Base-by-base conservation (phyloP, 2,888 invertebrate genomes). In the Patella pellucida region DNA sequence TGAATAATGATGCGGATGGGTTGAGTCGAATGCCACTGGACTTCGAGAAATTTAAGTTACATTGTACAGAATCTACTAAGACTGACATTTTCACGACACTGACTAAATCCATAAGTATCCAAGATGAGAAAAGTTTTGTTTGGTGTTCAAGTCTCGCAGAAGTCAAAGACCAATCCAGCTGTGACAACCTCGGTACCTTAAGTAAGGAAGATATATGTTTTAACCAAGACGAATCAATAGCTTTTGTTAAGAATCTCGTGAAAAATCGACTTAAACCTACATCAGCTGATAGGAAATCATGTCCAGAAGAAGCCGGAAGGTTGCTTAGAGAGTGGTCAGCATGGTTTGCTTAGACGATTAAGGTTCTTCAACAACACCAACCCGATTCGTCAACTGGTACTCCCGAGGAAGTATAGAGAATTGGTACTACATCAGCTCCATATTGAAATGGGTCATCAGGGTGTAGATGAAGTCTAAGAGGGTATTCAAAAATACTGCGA, bases 11-110 rank as follows among this genome's bases (percentile, higher is more conserved):
- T 73, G 81, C 78, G 2, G 78, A 79, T 74, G 72, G 31, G 3
- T 50, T 81, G 51, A 71, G 71, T 51, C 72, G 78, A 27, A 71
- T 79, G 76, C 81, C 76, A n/a, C n/a, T 76, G n/a, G 79, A 78
- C 27, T 70, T 78, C 14, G 54, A 72, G 12, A 41, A 56, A 23
- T 74, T 73, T 27, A 76, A 74, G 68, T n/a, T 31, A 15, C 51
- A 74, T 4, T 76, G 73, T 68, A 73, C 71, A 52, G 72, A 71
- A 23, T 56, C 19, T 12, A 23, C 67, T 4, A 31, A 15, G 15
- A 23, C 7, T 7, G 72, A 54, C 12, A 75, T 52, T 1, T 23
- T 78, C 19, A 23, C 52, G 23, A 52, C 69, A 16, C 51, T 31
- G 14, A 56, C 68, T 15, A 69, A 69, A 67, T 52, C 56, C 23